A percentile compares a stretch with the other conserved stretches of the same genome.
Conservation (phyloP, 2,113 vertebrate species). For the Dasyprocta punctata region DNA sequence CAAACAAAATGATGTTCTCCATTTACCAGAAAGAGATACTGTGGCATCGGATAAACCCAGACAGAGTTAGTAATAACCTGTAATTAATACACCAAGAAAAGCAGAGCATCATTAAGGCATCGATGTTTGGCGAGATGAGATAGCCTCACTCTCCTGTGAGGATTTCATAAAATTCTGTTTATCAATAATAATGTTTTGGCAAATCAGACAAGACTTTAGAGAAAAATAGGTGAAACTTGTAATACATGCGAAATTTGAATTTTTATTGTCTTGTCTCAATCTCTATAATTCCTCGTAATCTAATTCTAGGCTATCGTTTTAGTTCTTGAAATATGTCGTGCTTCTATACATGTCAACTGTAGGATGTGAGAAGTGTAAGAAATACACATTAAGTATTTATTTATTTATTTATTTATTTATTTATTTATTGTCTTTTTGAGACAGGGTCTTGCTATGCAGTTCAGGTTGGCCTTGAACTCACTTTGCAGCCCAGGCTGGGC, state of each 20-base stretch:
- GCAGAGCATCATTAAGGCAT: conserved; percentile 27
- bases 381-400: neutral
- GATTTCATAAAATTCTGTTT: conserved; percentile 60
- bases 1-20: conserved; percentile 11
- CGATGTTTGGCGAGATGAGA: neutral
- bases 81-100: conserved; percentile 42
- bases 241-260: neutral
- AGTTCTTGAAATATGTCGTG: neutral
- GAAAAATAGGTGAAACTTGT: neutral
- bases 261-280: neutral
- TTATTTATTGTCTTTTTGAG: too few relatives aligned
- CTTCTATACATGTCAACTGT: neutral
- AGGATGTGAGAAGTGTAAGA: neutral
- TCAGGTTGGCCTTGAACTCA: too few relatives aligned
- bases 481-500: too few relatives aligned
- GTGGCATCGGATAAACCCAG: neutral
- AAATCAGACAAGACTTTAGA: conserved; percentile 44
- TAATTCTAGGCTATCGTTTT: neutral
- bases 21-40: conserved; percentile 21
- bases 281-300: neutral
- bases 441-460: too few relatives aligned
- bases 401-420: too few relatives aligned
- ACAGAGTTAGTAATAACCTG: conserved; percentile 38
- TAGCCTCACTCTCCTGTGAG: neutral
- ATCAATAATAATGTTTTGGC: conserved; percentile 33